Evolutionary conservation across 1,140 invertebrate genomes (phyloP), one percentile per base, ranked within the genome.

Genomic region (Coboldia fuscipes): DNA sequence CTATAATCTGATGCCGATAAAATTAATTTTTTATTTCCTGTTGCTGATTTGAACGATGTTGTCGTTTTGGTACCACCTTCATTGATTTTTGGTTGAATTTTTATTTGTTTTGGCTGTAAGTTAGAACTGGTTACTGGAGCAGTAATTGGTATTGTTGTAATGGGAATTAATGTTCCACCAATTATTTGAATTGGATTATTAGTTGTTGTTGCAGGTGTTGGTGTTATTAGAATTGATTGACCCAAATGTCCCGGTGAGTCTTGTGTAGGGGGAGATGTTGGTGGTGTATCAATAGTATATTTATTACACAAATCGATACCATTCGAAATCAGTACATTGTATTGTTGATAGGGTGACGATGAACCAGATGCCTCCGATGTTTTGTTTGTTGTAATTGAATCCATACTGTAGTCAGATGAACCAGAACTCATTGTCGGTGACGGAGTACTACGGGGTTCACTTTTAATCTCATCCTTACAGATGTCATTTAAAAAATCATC

Each of bases 1-100:
- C 57, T 56, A 41, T 62, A 62, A 38, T 66, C 60, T 40, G 60
- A 49, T 0, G 58, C 42, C 22, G 55, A 60, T 3, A 66, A 38
- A 12, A 63, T 51, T 26, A 65, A 58, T n/a, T 59, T 57, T 40
- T 60, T 60, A 1, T 46, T 43, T 33, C 47, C 46, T 0, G 48
- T 42, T 31, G 47, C 47, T 0, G 29, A 8, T 32, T 36, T 40
- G 6, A 30, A 17, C 0, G 33, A 21, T 6, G 39, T 4, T 18
- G 33, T 30, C 13, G 33, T 13, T 31, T 40, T 40, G 31, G 39
- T 33, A 13, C 12, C 31, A 33, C 13, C 14, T 12, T 12, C 12
- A 15, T 16, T 12, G 4, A 21, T 9, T 24, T 37, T 24, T 24
- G 18, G 23, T 30, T 30, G 29, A 10, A 30, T 30, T 18, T 30